Conservation (phyloP, 1,140 invertebrate genomes). For the Scaptomyza graminum region DNA sequence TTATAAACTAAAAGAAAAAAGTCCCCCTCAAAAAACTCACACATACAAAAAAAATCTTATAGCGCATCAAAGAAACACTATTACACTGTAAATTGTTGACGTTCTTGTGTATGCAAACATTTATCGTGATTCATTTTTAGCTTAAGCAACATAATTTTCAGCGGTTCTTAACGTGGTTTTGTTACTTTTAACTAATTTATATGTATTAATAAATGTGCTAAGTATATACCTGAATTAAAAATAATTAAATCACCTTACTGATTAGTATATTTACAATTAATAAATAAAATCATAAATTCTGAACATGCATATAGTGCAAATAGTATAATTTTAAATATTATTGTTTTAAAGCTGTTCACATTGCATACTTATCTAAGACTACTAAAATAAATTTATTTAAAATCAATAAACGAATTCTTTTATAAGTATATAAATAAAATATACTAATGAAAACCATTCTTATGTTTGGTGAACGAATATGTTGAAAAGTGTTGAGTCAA, state of each 20-base stretch:
- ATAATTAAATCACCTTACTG: constrained; percentile 19
- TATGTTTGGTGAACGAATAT: no score
- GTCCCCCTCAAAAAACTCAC: constrained; percentile 4
- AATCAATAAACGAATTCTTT: no score
- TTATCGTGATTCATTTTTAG: constrained; percentile 54
- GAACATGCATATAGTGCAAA: no score
- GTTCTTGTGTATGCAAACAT: constrained; percentile 51
- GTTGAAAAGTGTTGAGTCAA: no score
- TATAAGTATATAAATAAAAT: no score
- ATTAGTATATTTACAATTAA: constrained; percentile 49
- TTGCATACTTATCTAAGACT: no score
- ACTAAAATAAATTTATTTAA: no score
- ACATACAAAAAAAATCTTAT: constrained; percentile 18
- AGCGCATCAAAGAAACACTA: constrained; percentile 16
- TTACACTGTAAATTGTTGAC: constrained; percentile 61
- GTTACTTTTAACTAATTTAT: constrained; percentile 41
- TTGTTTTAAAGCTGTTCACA: no score
- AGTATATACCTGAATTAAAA: constrained; percentile 47
- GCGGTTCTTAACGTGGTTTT: constrained; percentile 42
- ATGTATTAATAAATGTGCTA: constrained; percentile 63
- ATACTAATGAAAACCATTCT: no score
- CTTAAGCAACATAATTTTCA: constrained; percentile 51
- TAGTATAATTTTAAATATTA: no score
- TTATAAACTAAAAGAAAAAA: background rate
- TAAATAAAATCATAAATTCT: background rate